Conservation (phyloP, 2,797 vertebrate genomes). For the Philypnodon macrostomus region DNA sequence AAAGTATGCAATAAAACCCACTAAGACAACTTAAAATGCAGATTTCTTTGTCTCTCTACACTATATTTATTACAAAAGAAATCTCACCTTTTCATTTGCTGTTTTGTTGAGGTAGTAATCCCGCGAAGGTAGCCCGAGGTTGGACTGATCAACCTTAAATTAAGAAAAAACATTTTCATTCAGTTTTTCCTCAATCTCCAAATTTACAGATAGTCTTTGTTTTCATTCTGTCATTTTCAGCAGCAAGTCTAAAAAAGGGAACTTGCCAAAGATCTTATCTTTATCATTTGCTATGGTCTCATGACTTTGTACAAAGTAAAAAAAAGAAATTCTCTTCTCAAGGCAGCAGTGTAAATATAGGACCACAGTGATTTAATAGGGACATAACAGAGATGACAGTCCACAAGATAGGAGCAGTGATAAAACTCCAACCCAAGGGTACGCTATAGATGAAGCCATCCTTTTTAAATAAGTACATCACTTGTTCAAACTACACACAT, state of each 20-base stretch:
- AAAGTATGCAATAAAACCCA: slow-evolving; percentile 31
- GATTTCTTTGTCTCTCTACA: slow-evolving; percentile 1
- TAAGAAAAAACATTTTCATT: slow-evolving; percentile 34
- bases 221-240: slow-evolving; percentile 21
- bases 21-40: slow-evolving; percentile 7
- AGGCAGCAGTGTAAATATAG: slow-evolving; percentile 5
- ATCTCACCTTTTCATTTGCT: slow-evolving; percentile 87
- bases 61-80: too few relatives aligned
- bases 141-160: slow-evolving; percentile 90
- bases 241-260: slow-evolving; percentile 9
- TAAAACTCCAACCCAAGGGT: background rate
- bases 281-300: slow-evolving; percentile 9
- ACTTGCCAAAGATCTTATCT: slow-evolving; percentile 19
- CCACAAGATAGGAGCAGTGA: slow-evolving; percentile 3
- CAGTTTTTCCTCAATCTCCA: slow-evolving; percentile 4
- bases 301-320: slow-evolving; percentile 7
- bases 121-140: slow-evolving; percentile 88
- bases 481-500: background rate
- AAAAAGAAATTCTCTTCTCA: background rate
- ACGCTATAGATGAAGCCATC: background rate
- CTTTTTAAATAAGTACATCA: background rate
- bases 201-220: slow-evolving; percentile 23
- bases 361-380: background rate
- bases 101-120: slow-evolving; percentile 98
- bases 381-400: background rate